Evolutionary conservation across 2,888 invertebrate genomes (phyloP).

Genomic region (Ophraella communa): DNA sequence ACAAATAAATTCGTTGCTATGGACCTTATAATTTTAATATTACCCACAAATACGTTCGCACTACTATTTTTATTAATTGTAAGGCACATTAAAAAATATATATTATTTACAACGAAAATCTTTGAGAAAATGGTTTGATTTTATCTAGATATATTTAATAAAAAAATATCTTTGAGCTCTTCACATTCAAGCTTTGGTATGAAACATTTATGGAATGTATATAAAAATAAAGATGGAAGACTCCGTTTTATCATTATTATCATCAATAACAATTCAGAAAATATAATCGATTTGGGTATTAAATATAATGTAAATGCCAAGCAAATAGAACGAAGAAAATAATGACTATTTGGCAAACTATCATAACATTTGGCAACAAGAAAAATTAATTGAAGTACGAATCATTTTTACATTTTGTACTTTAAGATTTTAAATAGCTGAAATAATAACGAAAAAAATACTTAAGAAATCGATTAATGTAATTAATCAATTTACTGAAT

Average conservation of each 20-base stretch:
- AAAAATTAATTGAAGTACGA: not conserved
- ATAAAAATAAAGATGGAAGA: slow-evolving; percentile 44
- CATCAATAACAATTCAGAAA: slow-evolving; percentile 1
- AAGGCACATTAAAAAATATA: slow-evolving; percentile 48
- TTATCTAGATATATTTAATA: slow-evolving; percentile 28
- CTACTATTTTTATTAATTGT: slow-evolving; percentile 25
- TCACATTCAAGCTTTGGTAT: slow-evolving; percentile 48
- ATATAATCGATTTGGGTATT: too few species aligned
- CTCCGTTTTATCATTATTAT: slow-evolving; percentile 7
- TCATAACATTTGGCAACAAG: slow-evolving; percentile 19
- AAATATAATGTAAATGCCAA: too few species aligned
- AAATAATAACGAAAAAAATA: slow-evolving; percentile 13
- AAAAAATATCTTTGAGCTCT: slow-evolving; percentile 41
- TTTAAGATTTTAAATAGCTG: slow-evolving; percentile 20
- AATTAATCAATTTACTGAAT: slow-evolving; percentile 25
- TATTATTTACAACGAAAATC: slow-evolving; percentile 41
- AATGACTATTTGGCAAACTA: not conserved
- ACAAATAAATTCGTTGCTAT: not conserved
- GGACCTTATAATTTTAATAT: not conserved
- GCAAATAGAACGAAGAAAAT: not conserved
- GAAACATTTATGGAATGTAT: slow-evolving; percentile 48
- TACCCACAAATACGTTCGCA: not conserved
- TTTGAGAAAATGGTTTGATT: slow-evolving; percentile 47
- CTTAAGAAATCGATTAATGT: slow-evolving; percentile 5
- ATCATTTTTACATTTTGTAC: slow-evolving; percentile 11